Percentiles rank a stretch among this genome's conserved stretches.
Evolutionary conservation across 2,888 invertebrate genomes (phyloP).

Genomic region (Leptinotarsa tumamoca): DNA sequence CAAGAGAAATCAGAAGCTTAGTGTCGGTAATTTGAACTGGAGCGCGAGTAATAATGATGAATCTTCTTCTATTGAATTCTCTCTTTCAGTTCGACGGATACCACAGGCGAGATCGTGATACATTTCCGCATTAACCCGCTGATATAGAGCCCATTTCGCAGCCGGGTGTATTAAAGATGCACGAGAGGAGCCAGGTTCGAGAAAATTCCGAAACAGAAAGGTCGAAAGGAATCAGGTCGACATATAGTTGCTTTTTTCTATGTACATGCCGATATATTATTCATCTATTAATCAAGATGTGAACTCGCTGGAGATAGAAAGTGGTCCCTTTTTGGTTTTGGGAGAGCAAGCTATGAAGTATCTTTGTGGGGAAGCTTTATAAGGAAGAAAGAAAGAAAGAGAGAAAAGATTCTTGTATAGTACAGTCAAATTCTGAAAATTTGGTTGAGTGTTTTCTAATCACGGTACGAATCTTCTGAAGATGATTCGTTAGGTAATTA

Average conservation of each 20-base stretch:
- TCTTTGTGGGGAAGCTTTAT: too few relatives aligned
- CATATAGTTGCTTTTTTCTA: not conserved
- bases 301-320: not conserved
- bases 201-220: not conserved
- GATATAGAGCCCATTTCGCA: constrained; percentile 1
- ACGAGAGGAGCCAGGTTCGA: not conserved
- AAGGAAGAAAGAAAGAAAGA: too few relatives aligned
- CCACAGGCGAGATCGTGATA: not conserved
- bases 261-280: not conserved
- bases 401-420: too few relatives aligned
- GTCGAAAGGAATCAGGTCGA: not conserved
- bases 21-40: not conserved
- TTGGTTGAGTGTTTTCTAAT: too few relatives aligned
- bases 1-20: too few relatives aligned
- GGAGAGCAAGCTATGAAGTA: too few relatives aligned
- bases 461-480: too few relatives aligned
- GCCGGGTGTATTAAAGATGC: not conserved
- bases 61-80: not conserved
- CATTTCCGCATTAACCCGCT: not conserved
- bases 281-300: not conserved
- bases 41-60: not conserved
- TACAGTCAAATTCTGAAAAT: too few relatives aligned
- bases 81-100: not conserved
- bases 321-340: not conserved
- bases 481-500: too few relatives aligned